phyloP scores from a whole-genome alignment of 1,140 invertebrate species.

The Ctenoplectra terminalis region DNA sequence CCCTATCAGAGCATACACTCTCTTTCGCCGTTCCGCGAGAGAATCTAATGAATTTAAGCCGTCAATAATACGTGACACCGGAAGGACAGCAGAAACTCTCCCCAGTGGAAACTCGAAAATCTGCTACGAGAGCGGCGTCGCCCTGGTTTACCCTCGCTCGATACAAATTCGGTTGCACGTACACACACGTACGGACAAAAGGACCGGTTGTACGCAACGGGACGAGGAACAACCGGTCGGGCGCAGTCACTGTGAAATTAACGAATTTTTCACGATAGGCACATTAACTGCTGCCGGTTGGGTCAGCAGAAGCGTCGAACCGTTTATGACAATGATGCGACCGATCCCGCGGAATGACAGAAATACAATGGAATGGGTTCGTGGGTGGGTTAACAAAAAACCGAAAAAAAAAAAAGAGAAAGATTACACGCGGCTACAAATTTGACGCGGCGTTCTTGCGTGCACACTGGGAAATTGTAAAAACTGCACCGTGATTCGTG shows the following conservation, averaged over 20 bases:
- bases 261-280: conserved; percentile 75
- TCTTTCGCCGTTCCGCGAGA: conserved; percentile 39
- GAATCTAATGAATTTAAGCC: conserved; percentile 72
- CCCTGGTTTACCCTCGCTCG: conserved; percentile 29
- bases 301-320: conserved; percentile 67
- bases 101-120: conserved; percentile 43
- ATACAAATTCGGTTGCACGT: not conserved
- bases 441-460: no score
- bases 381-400: not conserved
- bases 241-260: conserved; percentile 75
- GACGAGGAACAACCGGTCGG: conserved; percentile 32
- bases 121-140: conserved; percentile 15
- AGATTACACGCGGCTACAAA: no score
- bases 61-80: conserved; percentile 66
- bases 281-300: conserved; percentile 66
- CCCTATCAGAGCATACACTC: conserved; percentile 18
- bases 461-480: no score
- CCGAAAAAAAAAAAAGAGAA: not conserved
- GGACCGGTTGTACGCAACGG: conserved; percentile 25
- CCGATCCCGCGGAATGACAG: conserved; percentile 55
- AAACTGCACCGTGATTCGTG: no score
- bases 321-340: conserved; percentile 68
- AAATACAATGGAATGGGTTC: conserved; percentile 11
- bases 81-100: conserved; percentile 18
- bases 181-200: conserved; percentile 18